These are phyloP conservation scores for Barbus barbus DNA, from an alignment of 2,113 vertebrate species.

Conservation along the genomic window DNA sequence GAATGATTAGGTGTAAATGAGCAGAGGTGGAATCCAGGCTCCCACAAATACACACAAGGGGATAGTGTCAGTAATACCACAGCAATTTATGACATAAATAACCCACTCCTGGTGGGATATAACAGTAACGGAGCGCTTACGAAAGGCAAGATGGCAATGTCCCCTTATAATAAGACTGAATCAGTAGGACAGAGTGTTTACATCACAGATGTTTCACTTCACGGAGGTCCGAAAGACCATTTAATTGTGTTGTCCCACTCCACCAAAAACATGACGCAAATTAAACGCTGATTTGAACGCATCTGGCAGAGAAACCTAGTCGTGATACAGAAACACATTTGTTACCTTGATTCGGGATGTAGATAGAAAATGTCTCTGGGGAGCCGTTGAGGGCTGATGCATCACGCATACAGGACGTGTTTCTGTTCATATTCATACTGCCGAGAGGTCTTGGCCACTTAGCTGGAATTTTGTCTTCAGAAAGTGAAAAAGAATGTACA, in stretches of 20 bases:
- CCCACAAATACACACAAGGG: slow-evolving; percentile 45
- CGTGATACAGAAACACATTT: slow-evolving; percentile 56
- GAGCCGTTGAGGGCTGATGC: slow-evolving; percentile 55
- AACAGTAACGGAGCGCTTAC: background rate
- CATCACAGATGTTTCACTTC: slow-evolving; percentile 70
- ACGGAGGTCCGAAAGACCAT: slow-evolving; percentile 65
- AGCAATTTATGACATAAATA: slow-evolving; percentile 37
- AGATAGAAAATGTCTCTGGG: slow-evolving; percentile 50
- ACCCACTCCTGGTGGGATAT: background rate
- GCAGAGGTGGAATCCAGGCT: slow-evolving; percentile 37
- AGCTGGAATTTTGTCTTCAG: slow-evolving; percentile 58
- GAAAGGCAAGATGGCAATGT: background rate
- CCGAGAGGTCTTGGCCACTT: slow-evolving; percentile 44
- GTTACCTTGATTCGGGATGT: slow-evolving; percentile 62
- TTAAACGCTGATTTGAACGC: slow-evolving; percentile 54
- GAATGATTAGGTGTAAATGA: slow-evolving; percentile 55
- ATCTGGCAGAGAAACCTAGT: background rate
- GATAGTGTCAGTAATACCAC: slow-evolving; percentile 32
- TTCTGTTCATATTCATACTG: slow-evolving; percentile 54
- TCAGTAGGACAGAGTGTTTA: slow-evolving; percentile 42
- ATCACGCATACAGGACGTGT: slow-evolving; percentile 61
- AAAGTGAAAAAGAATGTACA: slow-evolving; percentile 59
- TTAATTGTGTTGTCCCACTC: slow-evolving; percentile 60
- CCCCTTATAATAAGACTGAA: background rate
- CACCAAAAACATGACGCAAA: slow-evolving; percentile 55